Conservation (phyloP, 2,797 vertebrate genomes). For the Hippopotamyrus pictus region DNA sequence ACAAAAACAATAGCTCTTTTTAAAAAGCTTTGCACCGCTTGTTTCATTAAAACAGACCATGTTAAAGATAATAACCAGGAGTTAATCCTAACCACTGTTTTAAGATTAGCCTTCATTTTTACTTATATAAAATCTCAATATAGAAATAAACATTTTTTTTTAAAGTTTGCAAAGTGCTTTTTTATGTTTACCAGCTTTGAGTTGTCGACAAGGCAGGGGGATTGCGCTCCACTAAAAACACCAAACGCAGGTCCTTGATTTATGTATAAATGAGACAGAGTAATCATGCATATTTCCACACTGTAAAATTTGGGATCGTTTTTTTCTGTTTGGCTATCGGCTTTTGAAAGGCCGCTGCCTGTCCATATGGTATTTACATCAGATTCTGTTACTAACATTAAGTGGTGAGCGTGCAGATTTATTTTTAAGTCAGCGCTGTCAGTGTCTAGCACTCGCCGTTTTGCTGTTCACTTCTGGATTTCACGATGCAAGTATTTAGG, state of each 20-base stretch:
- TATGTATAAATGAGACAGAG: slow-evolving; percentile 11
- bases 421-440: slow-evolving; percentile 21
- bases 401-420: slow-evolving; percentile 23
- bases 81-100: background rate
- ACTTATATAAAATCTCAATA: background rate
- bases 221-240: background rate
- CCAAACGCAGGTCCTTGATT: background rate
- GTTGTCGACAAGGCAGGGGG: background rate
- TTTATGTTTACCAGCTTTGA: background rate
- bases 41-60: background rate
- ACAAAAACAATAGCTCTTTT: background rate
- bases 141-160: background rate
- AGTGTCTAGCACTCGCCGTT: slow-evolving; percentile 13
- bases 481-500: slow-evolving; percentile 20
- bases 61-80: background rate
- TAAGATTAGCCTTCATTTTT: background rate
- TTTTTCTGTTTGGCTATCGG: slow-evolving; percentile 12
- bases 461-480: slow-evolving; percentile 18
- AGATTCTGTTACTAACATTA: slow-evolving; percentile 24
- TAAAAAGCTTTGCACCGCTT: background rate
- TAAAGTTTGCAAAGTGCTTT: background rate
- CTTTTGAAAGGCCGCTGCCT: background rate
- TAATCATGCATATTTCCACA: background rate
- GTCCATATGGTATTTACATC: slow-evolving; percentile 25
- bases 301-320: background rate